These are phyloP conservation scores for Poicephalus meyeri DNA, from an alignment of 2,113 vertebrate genomes.

Conservation along the genomic window DNA sequence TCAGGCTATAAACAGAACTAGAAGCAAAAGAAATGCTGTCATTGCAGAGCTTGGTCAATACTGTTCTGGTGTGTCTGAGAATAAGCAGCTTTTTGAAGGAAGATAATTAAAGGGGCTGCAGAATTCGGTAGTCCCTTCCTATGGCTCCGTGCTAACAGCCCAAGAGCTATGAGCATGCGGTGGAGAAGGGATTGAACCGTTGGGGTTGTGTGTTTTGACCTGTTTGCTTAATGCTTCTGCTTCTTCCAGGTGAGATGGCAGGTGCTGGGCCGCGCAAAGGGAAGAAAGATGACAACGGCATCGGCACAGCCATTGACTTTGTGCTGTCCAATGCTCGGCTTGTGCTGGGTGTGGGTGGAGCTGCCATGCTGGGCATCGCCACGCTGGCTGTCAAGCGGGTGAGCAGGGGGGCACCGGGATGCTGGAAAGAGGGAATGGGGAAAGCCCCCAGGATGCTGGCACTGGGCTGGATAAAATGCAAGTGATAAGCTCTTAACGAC, in stretches of 20 bases:
- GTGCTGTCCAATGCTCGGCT: constrained; percentile 96
- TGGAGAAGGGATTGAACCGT: accelerated
- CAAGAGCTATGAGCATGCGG: accelerated
- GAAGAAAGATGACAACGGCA: constrained; percentile 95
- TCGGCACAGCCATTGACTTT: constrained; percentile 94
- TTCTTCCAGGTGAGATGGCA: constrained; percentile 80
- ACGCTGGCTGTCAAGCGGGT: constrained; percentile 95
- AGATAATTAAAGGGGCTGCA: background rate
- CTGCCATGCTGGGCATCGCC: constrained; percentile 96
- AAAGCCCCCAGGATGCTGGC: accelerated
- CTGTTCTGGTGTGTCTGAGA: background rate
- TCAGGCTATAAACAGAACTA: background rate
- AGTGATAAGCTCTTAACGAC: accelerated
- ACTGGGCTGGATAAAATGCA: background rate
- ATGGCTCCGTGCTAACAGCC: accelerated
- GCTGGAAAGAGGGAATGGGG: background rate
- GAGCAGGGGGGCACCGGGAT: accelerated
- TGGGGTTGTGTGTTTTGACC: accelerated
- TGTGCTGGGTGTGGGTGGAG: constrained; percentile 95
- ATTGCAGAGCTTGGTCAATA: background rate
- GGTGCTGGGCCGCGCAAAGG: constrained; percentile 88
- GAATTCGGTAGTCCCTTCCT: background rate
- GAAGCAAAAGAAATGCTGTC: background rate
- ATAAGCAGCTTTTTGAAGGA: background rate
- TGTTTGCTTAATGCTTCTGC: accelerated